phyloP scores from a whole-genome alignment of 2,888 invertebrate genomes.

The Rhaphigaster nebulosa region DNA sequence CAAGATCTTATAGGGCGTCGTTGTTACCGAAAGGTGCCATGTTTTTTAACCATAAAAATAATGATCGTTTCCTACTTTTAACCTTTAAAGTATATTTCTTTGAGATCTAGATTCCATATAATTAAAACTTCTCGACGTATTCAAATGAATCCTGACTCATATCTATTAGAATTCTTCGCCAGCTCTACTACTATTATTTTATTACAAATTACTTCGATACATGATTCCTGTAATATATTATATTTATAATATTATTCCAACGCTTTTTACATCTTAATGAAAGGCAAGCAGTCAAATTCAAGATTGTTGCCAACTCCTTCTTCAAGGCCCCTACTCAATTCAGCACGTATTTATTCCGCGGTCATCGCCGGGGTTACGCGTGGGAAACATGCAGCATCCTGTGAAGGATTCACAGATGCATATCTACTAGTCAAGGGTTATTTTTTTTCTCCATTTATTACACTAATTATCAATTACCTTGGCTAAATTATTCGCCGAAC shows the following conservation, averaged over 20 bases:
- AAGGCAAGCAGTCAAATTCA: neutral
- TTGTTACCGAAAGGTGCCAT: too few relatives aligned
- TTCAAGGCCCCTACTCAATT: slow-evolving; percentile 20
- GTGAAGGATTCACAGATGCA: slow-evolving; percentile 18
- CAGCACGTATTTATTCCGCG: slow-evolving; percentile 40
- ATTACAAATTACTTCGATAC: neutral
- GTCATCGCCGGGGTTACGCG: slow-evolving; percentile 29
- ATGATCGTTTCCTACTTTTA: too few relatives aligned
- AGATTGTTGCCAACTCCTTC: neutral
- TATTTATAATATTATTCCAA: too few relatives aligned
- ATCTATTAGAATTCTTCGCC: too few relatives aligned
- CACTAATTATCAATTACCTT: slow-evolving; percentile 33
- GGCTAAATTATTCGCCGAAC: neutral
- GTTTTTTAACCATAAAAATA: too few relatives aligned
- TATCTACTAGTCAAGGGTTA: neutral
- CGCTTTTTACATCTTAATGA: neutral
- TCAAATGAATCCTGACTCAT: too few relatives aligned
- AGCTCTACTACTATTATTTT: too few relatives aligned
- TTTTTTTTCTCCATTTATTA: neutral
- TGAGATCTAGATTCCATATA: too few relatives aligned
- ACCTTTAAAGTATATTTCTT: too few relatives aligned
- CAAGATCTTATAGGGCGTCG: too few relatives aligned
- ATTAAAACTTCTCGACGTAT: too few relatives aligned
- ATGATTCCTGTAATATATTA: neutral
- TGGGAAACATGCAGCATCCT: slow-evolving; percentile 44